Evolutionary conservation across 1,140 invertebrate genomes (phyloP), one percentile per base, ranked within the genome.

Genomic region (Elymnias hypermnestra): DNA sequence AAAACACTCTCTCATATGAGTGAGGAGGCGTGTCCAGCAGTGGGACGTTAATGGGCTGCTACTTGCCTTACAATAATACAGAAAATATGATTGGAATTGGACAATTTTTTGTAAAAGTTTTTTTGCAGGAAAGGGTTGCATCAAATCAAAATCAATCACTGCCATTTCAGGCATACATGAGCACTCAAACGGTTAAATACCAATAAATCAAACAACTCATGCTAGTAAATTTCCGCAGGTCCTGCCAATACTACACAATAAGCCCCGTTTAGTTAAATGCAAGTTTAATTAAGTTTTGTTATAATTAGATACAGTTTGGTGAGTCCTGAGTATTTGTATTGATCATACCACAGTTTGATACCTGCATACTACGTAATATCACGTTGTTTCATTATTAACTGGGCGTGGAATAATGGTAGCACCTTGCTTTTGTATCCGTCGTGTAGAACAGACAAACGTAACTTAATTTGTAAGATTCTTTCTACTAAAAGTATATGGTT

Each of bases 161-260:
- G n/a, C n/a, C n/a, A n/a, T n/a, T n/a, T n/a, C n/a, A n/a, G n/a
- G n/a, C n/a, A n/a, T n/a, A n/a, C n/a, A n/a, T n/a, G n/a, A n/a
- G n/a, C n/a, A n/a, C n/a, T n/a, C n/a, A n/a, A n/a, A n/a, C n/a
- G n/a, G 0, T 13, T 33, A 5, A 13, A 12, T 1, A 8, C 5
- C 5, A 22, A 2, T 22, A 22, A 22, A 22, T 14, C 7, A 1
- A 22, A 22, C 1, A 22, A 22, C 14, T 17, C 17, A 39, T 33
- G 13, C 12, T 18, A 4, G 7, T 33, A 53, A 48, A 38, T 70
- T 60, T 82, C 47, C 72, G 38, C 76, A 78, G 76, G 76, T 78
- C 76, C 38, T 54, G 61, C 57, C 42, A 70, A 76, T 49, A 4
- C 26, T 12, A 29, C 26, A 29, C 26, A 29, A 1, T 29, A 29